Percentiles rank a stretch among this genome's conserved stretches.
Conservation (phyloP, 2,888 invertebrate species). For the Melipona beecheii region DNA sequence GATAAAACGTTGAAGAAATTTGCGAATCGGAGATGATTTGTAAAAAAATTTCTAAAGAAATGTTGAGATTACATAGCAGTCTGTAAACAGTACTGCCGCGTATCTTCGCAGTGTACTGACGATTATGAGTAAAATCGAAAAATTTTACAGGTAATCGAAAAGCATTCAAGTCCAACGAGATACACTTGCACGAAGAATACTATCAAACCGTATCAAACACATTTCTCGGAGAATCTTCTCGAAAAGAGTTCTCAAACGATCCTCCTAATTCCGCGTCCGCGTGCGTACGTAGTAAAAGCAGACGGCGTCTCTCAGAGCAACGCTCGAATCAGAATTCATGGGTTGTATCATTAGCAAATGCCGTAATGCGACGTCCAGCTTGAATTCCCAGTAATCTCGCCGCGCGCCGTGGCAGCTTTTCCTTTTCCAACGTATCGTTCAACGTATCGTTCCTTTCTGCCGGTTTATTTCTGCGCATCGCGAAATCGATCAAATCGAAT, state of each 20-base stretch:
- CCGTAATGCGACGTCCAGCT: not conserved
- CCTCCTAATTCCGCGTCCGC: not conserved
- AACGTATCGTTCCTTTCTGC: slow-evolving; percentile 1
- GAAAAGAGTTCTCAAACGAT: not conserved
- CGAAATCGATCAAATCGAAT: slow-evolving; percentile 28
- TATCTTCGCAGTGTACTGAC: not conserved
- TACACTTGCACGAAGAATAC: not conserved
- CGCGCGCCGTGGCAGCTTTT: slow-evolving; percentile 6
- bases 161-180: not conserved
- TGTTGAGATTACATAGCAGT: no score
- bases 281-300: not conserved
- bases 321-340: not conserved
- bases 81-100: no score
- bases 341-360: slow-evolving; percentile 12
- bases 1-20: no score
- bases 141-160: not conserved
- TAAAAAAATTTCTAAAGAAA: no score
- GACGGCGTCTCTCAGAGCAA: not conserved
- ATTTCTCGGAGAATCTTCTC: not conserved
- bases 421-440: slow-evolving; percentile 2
- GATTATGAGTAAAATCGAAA: not conserved
- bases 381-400: slow-evolving; percentile 14
- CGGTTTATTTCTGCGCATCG: not conserved
- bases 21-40: no score
- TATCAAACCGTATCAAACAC: not conserved